Conservation (phyloP, 2,888 invertebrate genomes). For the Apotomis capreana region DNA sequence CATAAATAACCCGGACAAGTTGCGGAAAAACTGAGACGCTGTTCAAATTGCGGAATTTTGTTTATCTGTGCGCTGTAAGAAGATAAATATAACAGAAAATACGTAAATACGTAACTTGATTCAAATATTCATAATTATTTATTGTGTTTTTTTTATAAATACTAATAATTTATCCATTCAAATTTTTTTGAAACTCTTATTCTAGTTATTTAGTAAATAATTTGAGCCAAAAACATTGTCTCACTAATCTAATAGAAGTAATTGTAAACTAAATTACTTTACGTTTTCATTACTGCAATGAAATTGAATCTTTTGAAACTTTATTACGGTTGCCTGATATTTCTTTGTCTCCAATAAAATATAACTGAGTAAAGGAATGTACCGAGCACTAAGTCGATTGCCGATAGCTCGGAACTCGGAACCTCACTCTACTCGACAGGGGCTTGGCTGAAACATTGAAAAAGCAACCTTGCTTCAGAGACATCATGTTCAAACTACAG, state of each 20-base stretch:
- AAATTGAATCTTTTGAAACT: not conserved
- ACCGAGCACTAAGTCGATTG: slow-evolving; percentile 1
- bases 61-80: slow-evolving; percentile 7
- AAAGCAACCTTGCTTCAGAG: not conserved
- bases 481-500: not conserved
- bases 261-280: not conserved
- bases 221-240: too few species aligned
- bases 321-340: not conserved
- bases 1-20: slow-evolving; percentile 31
- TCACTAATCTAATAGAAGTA: not conserved
- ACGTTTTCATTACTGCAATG: not conserved
- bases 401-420: not conserved
- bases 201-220: too few species aligned
- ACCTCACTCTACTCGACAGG: not conserved
- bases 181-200: too few species aligned
- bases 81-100: not conserved
- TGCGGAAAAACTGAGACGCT: slow-evolving; percentile 11
- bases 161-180: too few species aligned
- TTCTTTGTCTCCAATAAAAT: not conserved
- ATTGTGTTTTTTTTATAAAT: too few species aligned
- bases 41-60: slow-evolving; percentile 22
- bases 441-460: not conserved
- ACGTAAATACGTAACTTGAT: too few species aligned
- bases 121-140: too few species aligned
- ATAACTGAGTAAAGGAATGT: not conserved